Conservation (phyloP, 2,888 invertebrate genomes). For the Limulus polyphemus region DNA sequence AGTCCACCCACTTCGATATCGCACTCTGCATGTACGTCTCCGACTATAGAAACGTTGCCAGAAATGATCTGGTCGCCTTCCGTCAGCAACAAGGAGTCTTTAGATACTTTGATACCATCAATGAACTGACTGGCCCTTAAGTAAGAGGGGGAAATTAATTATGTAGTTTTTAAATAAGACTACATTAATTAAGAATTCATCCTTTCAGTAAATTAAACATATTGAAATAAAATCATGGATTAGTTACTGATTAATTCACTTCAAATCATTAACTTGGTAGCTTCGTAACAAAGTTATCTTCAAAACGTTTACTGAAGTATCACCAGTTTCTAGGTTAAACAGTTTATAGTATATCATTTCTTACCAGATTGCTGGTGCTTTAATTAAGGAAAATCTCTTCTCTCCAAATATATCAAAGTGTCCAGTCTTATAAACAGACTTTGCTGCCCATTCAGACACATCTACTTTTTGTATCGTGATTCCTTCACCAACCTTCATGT, state of each 20-base stretch:
- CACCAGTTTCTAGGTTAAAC: too few species aligned
- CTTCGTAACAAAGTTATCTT: too few species aligned
- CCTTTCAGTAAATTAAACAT: too few species aligned
- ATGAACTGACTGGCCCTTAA: background rate
- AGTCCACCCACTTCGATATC: background rate
- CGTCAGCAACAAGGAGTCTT: background rate
- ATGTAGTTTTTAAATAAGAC: too few species aligned
- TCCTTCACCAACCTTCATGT: background rate
- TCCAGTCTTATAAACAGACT: background rate
- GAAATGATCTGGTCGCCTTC: constrained; percentile 1
- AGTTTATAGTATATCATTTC: too few species aligned
- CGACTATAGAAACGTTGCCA: background rate
- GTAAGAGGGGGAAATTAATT: background rate
- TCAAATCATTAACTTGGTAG: too few species aligned
- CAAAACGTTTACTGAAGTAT: too few species aligned
- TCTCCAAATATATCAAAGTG: background rate
- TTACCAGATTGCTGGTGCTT: background rate
- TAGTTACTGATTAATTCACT: too few species aligned
- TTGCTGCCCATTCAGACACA: background rate
- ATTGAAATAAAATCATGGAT: too few species aligned
- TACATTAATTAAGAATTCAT: too few species aligned
- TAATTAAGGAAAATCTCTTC: background rate
- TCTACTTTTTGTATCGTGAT: background rate
- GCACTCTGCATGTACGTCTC: background rate
- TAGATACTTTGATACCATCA: background rate